These are phyloP conservation scores for Coecobrya sp. DNA, from an alignment of 2,888 invertebrate genomes.

Conservation along the genomic window DNA sequence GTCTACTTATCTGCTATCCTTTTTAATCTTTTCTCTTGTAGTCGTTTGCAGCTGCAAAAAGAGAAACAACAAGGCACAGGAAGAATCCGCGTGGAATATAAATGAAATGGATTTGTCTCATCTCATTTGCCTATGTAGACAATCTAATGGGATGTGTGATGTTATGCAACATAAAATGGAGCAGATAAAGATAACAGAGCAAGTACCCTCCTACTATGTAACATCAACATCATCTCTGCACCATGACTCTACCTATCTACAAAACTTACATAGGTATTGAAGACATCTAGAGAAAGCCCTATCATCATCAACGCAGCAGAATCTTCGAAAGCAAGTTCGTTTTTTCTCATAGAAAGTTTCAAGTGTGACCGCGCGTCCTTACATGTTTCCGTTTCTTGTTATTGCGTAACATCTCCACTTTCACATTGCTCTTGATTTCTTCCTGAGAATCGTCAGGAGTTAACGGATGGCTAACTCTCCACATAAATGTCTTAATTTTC, in stretches of 20 bases:
- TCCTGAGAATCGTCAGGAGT: not conserved
- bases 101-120: constrained; percentile 64
- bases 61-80: not conserved
- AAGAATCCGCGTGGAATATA: constrained; percentile 44
- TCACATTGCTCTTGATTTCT: constrained; percentile 4
- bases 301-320: not conserved
- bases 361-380: not conserved
- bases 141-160: constrained; percentile 37
- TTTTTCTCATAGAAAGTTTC: not conserved
- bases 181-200: constrained; percentile 4
- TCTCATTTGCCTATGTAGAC: constrained; percentile 49
- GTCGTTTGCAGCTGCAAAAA: not conserved
- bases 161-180: constrained; percentile 28
- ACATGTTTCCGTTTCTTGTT: not conserved
- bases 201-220: not conserved
- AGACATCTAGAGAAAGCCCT: constrained; percentile 1
- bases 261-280: not conserved
- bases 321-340: not conserved
- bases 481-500: constrained; percentile 41
- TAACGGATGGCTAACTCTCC: constrained; percentile 31
- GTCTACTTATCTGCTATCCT: not conserved
- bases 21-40: not conserved
- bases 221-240: not conserved
- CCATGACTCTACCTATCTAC: not conserved
- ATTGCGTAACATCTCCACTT: not conserved